Evolutionary conservation across 1,140 invertebrate genomes (phyloP).

Genomic region (Cydia pomonella): DNA sequence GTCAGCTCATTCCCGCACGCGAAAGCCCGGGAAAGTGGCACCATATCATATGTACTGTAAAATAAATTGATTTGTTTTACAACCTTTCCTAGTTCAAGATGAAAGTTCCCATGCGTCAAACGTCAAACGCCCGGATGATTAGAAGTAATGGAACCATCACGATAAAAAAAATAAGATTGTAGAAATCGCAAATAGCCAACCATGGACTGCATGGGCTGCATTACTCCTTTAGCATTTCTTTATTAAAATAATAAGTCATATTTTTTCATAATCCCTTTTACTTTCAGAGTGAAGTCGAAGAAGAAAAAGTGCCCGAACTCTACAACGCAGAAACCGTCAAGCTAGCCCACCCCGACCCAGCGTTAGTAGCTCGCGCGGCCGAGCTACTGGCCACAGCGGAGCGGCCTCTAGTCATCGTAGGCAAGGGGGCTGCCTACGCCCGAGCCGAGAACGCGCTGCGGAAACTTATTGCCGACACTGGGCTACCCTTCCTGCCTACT

Average conservation of each 20-base stretch:
- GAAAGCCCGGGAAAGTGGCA: too few species aligned
- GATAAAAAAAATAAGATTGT: too few species aligned
- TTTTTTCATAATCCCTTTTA: not conserved
- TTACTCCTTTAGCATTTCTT: not conserved
- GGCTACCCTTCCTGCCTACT: constrained; percentile 94
- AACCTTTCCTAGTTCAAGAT: too few species aligned
- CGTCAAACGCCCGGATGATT: not conserved
- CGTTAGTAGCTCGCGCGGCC: constrained; percentile 85
- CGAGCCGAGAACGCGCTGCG: constrained; percentile 87
- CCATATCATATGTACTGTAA: too few species aligned
- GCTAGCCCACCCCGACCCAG: constrained; percentile 82
- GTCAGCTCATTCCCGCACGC: too few species aligned
- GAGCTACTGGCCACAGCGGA: constrained; percentile 86
- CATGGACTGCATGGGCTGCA: too few species aligned
- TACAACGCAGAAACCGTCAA: constrained; percentile 54
- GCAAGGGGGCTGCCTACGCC: constrained; percentile 95
- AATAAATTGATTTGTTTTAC: too few species aligned
- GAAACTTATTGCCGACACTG: constrained; percentile 85
- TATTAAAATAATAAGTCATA: not conserved
- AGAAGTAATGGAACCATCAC: not conserved
- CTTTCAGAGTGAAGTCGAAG: constrained; percentile 64
- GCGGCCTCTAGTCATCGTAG: constrained; percentile 94
- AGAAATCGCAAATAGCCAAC: too few species aligned
- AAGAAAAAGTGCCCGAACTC: constrained; percentile 68
- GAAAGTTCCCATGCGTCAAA: too few species aligned